phyloP scores from a whole-genome alignment of 2,888 invertebrate species.

The Cremastinae sp. region DNA sequence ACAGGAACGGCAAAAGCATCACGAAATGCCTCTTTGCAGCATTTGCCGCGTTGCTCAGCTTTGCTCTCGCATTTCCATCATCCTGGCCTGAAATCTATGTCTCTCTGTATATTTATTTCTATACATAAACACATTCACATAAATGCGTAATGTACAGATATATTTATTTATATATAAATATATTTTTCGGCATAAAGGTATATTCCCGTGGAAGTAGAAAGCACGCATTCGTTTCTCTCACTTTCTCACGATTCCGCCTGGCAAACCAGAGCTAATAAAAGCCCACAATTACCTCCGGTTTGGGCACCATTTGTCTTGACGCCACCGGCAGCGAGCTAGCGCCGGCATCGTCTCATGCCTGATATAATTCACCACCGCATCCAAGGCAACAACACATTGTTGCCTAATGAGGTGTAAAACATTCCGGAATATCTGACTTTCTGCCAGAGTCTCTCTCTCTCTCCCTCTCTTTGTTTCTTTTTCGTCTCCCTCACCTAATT shows the following conservation, averaged over 20 bases:
- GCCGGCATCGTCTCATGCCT: conserved; percentile 76
- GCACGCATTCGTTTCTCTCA: conserved; percentile 49
- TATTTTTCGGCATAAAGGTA: no score
- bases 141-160: neutral
- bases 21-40: conserved; percentile 56
- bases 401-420: conserved; percentile 80
- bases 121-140: conserved; percentile 2
- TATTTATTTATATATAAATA: neutral
- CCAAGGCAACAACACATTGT: conserved; percentile 79
- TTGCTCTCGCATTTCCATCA: conserved; percentile 51
- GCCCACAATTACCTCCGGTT: conserved; percentile 80
- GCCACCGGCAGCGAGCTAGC: conserved; percentile 57
- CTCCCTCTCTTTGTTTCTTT: conserved; percentile 31
- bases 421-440: conserved; percentile 78
- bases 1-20: conserved; percentile 56
- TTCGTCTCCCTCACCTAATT: no score
- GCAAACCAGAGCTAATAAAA: conserved; percentile 80
- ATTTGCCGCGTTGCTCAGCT: conserved; percentile 61
- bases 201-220: neutral
- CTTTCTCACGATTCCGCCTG: conserved; percentile 60
- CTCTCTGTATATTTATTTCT: conserved; percentile 26
- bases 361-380: conserved; percentile 78
- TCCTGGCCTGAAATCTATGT: conserved; percentile 43
- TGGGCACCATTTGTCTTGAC: conserved; percentile 80
- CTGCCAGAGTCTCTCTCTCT: conserved; percentile 64